Evolutionary conservation across 1,140 invertebrate species (phyloP).

Genomic region (Drosophila ercepeae): DNA sequence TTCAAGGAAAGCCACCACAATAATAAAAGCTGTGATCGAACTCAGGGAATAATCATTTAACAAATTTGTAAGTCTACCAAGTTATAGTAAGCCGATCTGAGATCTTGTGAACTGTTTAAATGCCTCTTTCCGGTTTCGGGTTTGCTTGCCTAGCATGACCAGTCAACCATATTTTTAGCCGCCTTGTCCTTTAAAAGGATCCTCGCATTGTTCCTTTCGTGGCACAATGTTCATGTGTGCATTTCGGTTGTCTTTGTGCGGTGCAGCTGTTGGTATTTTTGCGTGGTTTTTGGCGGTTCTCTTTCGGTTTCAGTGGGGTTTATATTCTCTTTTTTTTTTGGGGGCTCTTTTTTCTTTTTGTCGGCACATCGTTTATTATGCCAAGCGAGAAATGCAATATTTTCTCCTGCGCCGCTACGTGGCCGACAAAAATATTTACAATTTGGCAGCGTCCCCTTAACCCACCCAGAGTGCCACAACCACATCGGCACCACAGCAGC

Average conservation of each 20-base stretch:
- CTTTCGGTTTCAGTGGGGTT: constrained; percentile 25
- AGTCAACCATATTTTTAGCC: constrained; percentile 29
- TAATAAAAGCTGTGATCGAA: too few species aligned
- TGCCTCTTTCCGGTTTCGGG: not conserved
- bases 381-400: constrained; percentile 80
- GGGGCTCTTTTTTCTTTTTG: constrained; percentile 41
- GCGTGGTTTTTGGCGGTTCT: constrained; percentile 45
- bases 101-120: not conserved
- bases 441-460: constrained; percentile 62
- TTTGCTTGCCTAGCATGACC: too few species aligned
- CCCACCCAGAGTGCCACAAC: constrained; percentile 13
- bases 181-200: constrained; percentile 6
- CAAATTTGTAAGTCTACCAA: not conserved
- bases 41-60: too few species aligned
- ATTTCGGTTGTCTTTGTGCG: constrained; percentile 29
- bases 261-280: constrained; percentile 65
- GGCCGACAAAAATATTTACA: constrained; percentile 81
- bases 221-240: constrained; percentile 1
- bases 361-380: constrained; percentile 79
- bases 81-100: not conserved
- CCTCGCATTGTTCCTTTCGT: constrained; percentile 18
- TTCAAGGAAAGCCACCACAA: too few species aligned
- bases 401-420: constrained; percentile 79
- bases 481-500: constrained; percentile 52
- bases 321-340: constrained; percentile 39